Percentiles rank a stretch among this genome's conserved stretches.
Evolutionary conservation across 2,113 vertebrate species (phyloP).

Genomic region (Clarias batrachus): DNA sequence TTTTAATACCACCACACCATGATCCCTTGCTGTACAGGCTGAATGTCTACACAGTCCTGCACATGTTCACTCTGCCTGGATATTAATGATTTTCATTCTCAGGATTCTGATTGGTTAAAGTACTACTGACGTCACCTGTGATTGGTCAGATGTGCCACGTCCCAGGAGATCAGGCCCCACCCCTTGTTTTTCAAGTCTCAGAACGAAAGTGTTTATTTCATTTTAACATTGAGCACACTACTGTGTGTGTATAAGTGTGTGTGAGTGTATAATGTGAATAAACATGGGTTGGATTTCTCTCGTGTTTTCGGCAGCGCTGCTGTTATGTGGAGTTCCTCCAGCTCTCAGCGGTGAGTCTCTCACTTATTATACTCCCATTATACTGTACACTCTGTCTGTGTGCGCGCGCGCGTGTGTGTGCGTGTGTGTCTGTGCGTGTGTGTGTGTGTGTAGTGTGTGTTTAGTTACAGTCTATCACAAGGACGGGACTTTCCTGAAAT

Average conservation of each 20-base stretch:
- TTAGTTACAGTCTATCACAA: too few species aligned
- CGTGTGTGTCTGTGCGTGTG: background rate
- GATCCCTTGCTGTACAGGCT: background rate
- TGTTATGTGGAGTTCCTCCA: background rate
- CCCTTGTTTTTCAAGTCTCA: too few species aligned
- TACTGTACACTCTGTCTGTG: background rate
- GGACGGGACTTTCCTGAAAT: background rate
- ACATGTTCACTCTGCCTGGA: background rate
- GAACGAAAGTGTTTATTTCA: too few species aligned
- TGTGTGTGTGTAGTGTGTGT: too few species aligned
- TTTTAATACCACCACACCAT: background rate
- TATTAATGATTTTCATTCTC: background rate
- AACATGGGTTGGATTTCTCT: background rate
- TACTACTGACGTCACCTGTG: background rate
- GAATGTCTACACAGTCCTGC: background rate
- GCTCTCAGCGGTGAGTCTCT: constrained; percentile 11
- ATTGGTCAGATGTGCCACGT: background rate
- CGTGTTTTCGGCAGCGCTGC: background rate
- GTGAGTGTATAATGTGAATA: too few species aligned
- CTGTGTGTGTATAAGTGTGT: too few species aligned
- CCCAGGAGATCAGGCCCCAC: too few species aligned
- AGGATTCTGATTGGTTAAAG: background rate
- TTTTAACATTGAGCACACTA: too few species aligned
- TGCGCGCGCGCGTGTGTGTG: background rate
- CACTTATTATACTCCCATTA: background rate